A percentile compares a stretch with the other conserved stretches of the same genome.
These are phyloP conservation scores for Cylindroiulus punctatus DNA, from an alignment of 2,888 invertebrate genomes.

Conservation along the genomic window DNA sequence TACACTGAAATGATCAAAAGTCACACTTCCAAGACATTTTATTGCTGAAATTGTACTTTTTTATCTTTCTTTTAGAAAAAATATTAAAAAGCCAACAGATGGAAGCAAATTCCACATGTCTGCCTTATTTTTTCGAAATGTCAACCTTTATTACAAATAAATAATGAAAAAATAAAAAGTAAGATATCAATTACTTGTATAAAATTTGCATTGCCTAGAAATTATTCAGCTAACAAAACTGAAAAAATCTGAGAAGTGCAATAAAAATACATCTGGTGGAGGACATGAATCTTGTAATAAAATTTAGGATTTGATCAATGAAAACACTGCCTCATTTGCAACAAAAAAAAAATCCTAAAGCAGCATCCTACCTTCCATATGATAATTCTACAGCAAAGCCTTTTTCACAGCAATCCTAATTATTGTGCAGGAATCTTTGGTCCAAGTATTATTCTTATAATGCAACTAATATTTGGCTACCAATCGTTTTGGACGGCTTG, in stretches of 20 bases:
- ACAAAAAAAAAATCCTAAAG: background rate
- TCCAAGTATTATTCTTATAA: background rate
- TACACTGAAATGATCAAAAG: background rate
- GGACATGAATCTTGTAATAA: background rate
- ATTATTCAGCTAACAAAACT: background rate
- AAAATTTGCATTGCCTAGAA: background rate
- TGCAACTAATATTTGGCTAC: background rate
- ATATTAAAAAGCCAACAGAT: too few species aligned
- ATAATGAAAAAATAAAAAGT: background rate
- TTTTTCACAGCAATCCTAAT: slow-evolving; percentile 22
- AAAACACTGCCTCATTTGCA: background rate
- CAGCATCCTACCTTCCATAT: background rate
- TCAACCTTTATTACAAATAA: background rate
- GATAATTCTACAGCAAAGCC: background rate
- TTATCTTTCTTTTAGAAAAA: too few species aligned
- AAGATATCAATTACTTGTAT: background rate
- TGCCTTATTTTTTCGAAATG: too few species aligned
- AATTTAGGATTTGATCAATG: background rate
- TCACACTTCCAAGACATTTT: background rate
- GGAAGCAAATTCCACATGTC: too few species aligned
- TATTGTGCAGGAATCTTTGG: slow-evolving; percentile 7
- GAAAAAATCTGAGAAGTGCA: background rate
- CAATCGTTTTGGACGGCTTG: background rate
- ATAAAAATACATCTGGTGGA: background rate
- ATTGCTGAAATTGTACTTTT: background rate